A percentile compares a stretch with the other conserved stretches of the same genome.
Conservation (phyloP, 1,140 invertebrate species). For the Pantala flavescens region DNA sequence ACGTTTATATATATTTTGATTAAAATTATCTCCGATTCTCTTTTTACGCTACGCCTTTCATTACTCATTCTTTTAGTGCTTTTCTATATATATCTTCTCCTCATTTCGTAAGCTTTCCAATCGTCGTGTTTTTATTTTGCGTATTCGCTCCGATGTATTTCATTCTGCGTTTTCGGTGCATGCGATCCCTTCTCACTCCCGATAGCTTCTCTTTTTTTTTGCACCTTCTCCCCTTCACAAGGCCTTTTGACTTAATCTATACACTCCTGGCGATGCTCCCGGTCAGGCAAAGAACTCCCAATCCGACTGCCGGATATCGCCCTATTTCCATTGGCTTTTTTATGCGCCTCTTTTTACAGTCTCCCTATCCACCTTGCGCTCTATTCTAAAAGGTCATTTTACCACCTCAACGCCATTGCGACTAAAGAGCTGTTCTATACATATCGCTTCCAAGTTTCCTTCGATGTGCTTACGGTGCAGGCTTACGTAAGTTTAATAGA, state of each 20-base stretch:
- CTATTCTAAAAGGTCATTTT: no score
- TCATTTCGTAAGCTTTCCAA: not conserved
- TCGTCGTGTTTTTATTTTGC: not conserved
- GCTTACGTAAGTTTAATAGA: no score
- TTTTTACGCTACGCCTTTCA: not conserved
- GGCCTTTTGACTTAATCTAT: constrained; percentile 9
- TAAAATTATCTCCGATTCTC: not conserved
- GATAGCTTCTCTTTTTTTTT: not conserved
- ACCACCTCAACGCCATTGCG: no score
- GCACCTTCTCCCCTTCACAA: not conserved
- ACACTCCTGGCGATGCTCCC: not conserved
- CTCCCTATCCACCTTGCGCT: not conserved
- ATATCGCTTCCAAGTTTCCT: no score
- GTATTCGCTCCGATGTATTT: not conserved
- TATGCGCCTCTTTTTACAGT: not conserved
- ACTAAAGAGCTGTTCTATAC: no score
- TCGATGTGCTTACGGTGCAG: no score
- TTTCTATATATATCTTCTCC: not conserved
- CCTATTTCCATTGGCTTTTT: not conserved
- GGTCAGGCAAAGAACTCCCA: not conserved
- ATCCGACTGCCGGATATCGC: not conserved
- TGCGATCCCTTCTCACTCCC: not conserved
- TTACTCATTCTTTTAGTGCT: not conserved
- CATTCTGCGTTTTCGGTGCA: not conserved
- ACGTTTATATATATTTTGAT: not conserved